phyloP scores from a whole-genome alignment of 2,797 vertebrate genomes.

The Sparidentex hasta region DNA sequence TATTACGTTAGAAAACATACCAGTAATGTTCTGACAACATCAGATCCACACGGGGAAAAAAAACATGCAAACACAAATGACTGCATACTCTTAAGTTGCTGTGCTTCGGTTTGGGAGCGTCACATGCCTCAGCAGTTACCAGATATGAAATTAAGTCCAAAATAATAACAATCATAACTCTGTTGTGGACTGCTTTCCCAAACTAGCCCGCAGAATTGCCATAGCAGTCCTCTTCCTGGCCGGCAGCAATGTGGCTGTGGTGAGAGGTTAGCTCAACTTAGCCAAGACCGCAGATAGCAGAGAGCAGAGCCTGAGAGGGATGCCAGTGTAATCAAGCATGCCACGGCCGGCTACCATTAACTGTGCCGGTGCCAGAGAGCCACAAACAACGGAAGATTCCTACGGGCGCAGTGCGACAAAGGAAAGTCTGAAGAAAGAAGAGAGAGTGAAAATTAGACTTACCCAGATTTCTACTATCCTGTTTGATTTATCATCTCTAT shows the following conservation, averaged over 20 bases:
- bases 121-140: constrained; percentile 47
- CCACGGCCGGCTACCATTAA: constrained; percentile 89
- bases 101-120: constrained; percentile 44
- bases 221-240: constrained; percentile 85
- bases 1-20: constrained; percentile 17
- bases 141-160: constrained; percentile 57
- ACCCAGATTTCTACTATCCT: constrained; percentile 82
- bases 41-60: constrained; percentile 21
- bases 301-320: constrained; percentile 79
- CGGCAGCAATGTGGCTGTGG: constrained; percentile 85
- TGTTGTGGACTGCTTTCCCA: constrained; percentile 46
- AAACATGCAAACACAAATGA: constrained; percentile 32
- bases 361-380: constrained; percentile 81
- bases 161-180: constrained; percentile 50
- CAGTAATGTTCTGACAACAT: constrained; percentile 37
- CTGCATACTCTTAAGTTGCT: constrained; percentile 32
- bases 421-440: constrained; percentile 75
- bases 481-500: constrained; percentile 65
- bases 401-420: constrained; percentile 76
- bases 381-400: constrained; percentile 62
- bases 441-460: constrained; percentile 77
- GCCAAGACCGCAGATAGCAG: constrained; percentile 76
- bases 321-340: constrained; percentile 90
- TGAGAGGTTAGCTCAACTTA: constrained; percentile 83
- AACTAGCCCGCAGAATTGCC: constrained; percentile 75